Percentiles rank a stretch among this genome's conserved stretches.
phyloP scores from a whole-genome alignment of 2,888 invertebrate genomes.

The Drosophila paranaensis region DNA sequence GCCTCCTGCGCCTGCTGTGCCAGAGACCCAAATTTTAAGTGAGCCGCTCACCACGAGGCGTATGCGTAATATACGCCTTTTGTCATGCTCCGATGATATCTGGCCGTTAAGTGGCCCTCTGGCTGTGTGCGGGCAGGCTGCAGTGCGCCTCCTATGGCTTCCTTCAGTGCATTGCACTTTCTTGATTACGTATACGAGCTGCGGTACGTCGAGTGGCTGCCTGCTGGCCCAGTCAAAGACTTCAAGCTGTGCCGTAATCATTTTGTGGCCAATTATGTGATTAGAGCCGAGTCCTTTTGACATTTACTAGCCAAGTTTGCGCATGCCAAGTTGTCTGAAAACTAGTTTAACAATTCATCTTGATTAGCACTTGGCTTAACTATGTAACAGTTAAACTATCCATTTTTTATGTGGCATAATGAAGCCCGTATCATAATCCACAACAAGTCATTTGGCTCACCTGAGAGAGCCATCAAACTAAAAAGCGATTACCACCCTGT shows the following conservation, averaged over 20 bases:
- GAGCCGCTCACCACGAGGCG: slow-evolving; percentile 42
- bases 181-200: slow-evolving; percentile 52
- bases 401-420: too few relatives aligned
- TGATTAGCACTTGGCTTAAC: not conserved
- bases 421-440: slow-evolving; percentile 22
- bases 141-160: slow-evolving; percentile 52
- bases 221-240: not conserved
- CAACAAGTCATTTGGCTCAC: slow-evolving; percentile 26
- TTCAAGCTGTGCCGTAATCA: slow-evolving; percentile 13
- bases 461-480: slow-evolving; percentile 30
- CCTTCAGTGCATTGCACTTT: slow-evolving; percentile 63
- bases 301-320: slow-evolving; percentile 4
- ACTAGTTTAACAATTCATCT: not conserved
- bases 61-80: slow-evolving; percentile 65
- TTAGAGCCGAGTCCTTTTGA: slow-evolving; percentile 7
- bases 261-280: slow-evolving; percentile 28
- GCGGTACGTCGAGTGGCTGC: not conserved
- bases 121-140: slow-evolving; percentile 19
- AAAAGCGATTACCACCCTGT: slow-evolving; percentile 31
- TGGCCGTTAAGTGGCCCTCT: not conserved
- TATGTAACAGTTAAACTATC: not conserved
- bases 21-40: slow-evolving; percentile 65
- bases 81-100: slow-evolving; percentile 41
- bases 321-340: not conserved
- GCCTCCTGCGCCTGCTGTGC: slow-evolving; percentile 42